Conservation (phyloP, 2,888 invertebrate species). For the Hirtodrosophila confusa region DNA sequence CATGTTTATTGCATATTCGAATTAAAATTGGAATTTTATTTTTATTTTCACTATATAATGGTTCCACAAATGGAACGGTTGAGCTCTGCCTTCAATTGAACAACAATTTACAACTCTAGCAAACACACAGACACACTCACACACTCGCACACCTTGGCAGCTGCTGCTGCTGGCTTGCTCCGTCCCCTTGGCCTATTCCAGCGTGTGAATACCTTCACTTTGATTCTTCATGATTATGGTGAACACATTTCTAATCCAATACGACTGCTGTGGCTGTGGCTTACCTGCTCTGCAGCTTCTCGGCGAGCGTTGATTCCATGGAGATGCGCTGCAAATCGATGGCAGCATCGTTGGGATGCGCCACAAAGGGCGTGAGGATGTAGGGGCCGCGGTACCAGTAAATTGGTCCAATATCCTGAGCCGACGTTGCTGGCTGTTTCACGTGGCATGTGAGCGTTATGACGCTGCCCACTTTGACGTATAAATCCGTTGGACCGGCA, state of each 20-base stretch:
- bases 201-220: constrained; percentile 27
- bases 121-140: constrained; percentile 3
- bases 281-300: constrained; percentile 89
- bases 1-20: too few relatives aligned
- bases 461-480: constrained; percentile 90
- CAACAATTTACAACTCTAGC: neutral
- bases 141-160: constrained; percentile 1
- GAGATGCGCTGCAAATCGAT: constrained; percentile 83
- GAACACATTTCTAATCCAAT: constrained; percentile 18
- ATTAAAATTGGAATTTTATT: too few relatives aligned
- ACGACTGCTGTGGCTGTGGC: constrained; percentile 15
- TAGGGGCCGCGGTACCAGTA: constrained; percentile 88
- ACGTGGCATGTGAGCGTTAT: constrained; percentile 90
- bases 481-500: constrained; percentile 88
- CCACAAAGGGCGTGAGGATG: constrained; percentile 83
- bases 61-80: too few relatives aligned
- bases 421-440: constrained; percentile 86
- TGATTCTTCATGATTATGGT: constrained; percentile 29
- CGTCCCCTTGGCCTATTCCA: constrained; percentile 1
- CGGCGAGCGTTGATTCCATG: constrained; percentile 84
- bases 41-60: too few relatives aligned
- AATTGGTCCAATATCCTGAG: constrained; percentile 89
- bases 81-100: too few relatives aligned
- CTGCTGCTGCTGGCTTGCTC: neutral
- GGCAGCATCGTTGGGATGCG: constrained; percentile 83